Percentiles rank a stretch among this genome's conserved stretches.
Conservation (phyloP, 2,888 invertebrate genomes). For the Heliconius cydno region DNA sequence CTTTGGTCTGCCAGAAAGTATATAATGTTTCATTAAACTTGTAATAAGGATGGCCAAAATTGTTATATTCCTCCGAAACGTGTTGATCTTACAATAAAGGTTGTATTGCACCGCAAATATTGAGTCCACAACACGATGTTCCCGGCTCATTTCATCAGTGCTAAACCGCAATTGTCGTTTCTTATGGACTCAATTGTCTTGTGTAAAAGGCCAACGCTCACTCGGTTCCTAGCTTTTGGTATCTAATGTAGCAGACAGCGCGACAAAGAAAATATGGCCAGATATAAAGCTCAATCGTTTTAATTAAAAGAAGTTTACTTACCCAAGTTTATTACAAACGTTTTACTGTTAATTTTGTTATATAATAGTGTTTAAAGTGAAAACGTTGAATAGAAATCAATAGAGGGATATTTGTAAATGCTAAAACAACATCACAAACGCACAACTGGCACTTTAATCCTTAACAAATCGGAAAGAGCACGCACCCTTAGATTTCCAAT, state of each 20-base stretch:
- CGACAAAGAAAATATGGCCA: constrained; percentile 49
- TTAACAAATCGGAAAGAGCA: constrained; percentile 63
- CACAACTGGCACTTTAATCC: constrained; percentile 73
- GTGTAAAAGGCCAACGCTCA: constrained; percentile 56
- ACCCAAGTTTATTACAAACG: constrained; percentile 45
- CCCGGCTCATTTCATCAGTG: constrained; percentile 73
- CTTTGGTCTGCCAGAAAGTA: constrained; percentile 27
- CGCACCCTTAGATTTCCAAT: constrained; percentile 63
- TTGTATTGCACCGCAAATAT: constrained; percentile 78
- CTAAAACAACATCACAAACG: constrained; percentile 68
- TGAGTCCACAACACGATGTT: constrained; percentile 63
- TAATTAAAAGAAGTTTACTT: constrained; percentile 50
- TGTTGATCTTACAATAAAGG: constrained; percentile 76
- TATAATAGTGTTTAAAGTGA: constrained; percentile 55
- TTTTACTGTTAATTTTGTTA: constrained; percentile 49
- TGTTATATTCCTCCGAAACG: constrained; percentile 61
- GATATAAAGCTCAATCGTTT: constrained; percentile 51
- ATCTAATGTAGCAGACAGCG: constrained; percentile 49
- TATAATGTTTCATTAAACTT: constrained; percentile 41
- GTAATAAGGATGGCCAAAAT: constrained; percentile 38
- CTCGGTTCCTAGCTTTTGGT: constrained; percentile 47
- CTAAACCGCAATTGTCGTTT: constrained; percentile 68
- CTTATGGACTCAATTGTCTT: constrained; percentile 74
- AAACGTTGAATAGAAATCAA: constrained; percentile 65
- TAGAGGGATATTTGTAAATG: constrained; percentile 63